Percentiles rank a stretch among this genome's conserved stretches.
Evolutionary conservation across 2,113 vertebrate genomes (phyloP).

Genomic region (Aptenodytes forsteri): DNA sequence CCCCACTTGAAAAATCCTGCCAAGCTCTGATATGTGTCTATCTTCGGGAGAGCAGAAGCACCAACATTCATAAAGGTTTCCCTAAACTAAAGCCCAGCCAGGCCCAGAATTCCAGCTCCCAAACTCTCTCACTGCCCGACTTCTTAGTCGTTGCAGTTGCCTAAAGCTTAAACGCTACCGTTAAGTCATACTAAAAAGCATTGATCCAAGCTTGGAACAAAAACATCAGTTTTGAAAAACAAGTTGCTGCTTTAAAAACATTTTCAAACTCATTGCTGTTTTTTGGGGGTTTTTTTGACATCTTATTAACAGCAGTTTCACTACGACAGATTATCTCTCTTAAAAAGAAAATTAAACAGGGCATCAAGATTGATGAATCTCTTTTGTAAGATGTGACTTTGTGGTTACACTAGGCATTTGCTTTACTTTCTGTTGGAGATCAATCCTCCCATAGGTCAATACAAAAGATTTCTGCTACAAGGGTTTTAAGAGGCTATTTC

Average conservation of each 20-base stretch:
- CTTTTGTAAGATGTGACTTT: neutral
- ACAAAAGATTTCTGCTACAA: slow-evolving; percentile 17
- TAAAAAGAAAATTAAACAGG: neutral
- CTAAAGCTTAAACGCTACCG: neutral
- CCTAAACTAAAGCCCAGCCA: neutral
- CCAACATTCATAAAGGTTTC: neutral
- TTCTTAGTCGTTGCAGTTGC: neutral
- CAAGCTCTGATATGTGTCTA: neutral
- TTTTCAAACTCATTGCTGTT: neutral
- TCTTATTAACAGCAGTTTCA: neutral
- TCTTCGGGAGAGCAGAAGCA: neutral
- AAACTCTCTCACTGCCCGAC: neutral
- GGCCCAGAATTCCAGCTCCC: neutral
- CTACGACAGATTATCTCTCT: neutral
- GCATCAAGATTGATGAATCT: neutral
- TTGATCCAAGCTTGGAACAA: neutral
- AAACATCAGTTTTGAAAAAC: neutral
- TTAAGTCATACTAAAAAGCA: neutral
- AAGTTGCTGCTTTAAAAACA: neutral
- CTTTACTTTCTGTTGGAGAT: slow-evolving; percentile 3
- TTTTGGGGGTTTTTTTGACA: neutral
- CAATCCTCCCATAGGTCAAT: neutral
- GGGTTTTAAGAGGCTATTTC: slow-evolving; percentile 15
- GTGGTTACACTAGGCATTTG: neutral
- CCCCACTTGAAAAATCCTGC: neutral